Evolutionary conservation across 2,113 vertebrate genomes (phyloP).

Genomic region (Semnopithecus entellus): DNA sequence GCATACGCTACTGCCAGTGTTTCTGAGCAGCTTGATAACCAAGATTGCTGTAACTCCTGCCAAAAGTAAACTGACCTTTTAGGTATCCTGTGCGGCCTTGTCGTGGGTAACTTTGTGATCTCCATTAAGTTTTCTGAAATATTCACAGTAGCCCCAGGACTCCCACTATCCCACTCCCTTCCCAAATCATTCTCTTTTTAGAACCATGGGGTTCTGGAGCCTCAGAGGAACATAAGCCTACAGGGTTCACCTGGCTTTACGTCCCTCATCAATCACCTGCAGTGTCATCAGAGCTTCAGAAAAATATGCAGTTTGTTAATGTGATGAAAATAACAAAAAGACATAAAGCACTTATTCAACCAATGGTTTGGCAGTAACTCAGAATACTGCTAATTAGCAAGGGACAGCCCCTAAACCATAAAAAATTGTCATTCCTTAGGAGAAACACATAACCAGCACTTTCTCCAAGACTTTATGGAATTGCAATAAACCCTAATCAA

Average conservation of each 20-base stretch:
- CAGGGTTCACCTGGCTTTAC: neutral
- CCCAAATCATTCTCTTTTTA: slow-evolving; percentile 20
- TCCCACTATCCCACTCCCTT: neutral
- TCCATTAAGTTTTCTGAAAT: slow-evolving; percentile 23
- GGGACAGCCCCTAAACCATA: neutral
- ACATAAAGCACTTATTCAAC: neutral
- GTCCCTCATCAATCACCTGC: neutral
- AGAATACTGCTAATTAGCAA: neutral
- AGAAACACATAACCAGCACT: neutral
- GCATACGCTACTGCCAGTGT: neutral
- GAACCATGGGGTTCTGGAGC: neutral
- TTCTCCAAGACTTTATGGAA: neutral
- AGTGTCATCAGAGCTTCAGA: neutral
- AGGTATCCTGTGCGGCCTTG: neutral
- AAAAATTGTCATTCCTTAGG: neutral
- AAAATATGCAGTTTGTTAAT: slow-evolving; percentile 4
- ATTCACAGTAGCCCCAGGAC: neutral
- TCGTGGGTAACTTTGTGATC: neutral
- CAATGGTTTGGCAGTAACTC: neutral
- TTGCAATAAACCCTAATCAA: slow-evolving; percentile 6
- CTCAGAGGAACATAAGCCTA: neutral
- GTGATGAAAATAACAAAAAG: slow-evolving; percentile 21
- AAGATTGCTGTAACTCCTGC: neutral
- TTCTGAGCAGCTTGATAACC: slow-evolving; percentile 22
- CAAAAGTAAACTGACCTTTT: slow-evolving; percentile 60